A percentile compares a stretch with the other conserved stretches of the same genome.
phyloP scores from a whole-genome alignment of 2,888 invertebrate genomes.

The Agonum fuliginosum region DNA sequence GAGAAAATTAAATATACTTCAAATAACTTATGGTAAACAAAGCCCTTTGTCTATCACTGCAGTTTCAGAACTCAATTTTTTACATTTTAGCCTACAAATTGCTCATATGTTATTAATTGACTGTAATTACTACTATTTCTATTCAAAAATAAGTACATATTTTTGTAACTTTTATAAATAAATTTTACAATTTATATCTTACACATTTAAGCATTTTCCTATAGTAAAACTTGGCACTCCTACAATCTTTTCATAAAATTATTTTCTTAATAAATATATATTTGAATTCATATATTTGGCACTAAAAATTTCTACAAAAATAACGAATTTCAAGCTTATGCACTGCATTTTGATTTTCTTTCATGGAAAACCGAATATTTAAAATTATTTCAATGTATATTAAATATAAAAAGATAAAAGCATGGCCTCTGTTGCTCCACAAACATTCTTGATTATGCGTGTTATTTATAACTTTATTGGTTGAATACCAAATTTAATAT shows the following conservation, averaged over 20 bases:
- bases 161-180: background rate
- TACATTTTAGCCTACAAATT: background rate
- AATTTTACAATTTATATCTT: background rate
- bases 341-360: slow-evolving; percentile 28
- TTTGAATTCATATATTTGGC: slow-evolving; percentile 40
- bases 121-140: slow-evolving; percentile 17
- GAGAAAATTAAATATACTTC: slow-evolving; percentile 2
- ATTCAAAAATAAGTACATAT: slow-evolving; percentile 22
- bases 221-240: slow-evolving; percentile 30
- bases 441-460: slow-evolving; percentile 20
- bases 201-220: background rate
- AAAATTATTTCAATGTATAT: background rate
- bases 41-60: slow-evolving; percentile 16
- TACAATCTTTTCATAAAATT: slow-evolving; percentile 26
- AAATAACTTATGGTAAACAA: background rate
- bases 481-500: slow-evolving; percentile 33
- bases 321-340: slow-evolving; percentile 1
- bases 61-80: slow-evolving; percentile 10
- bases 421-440: background rate
- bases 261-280: slow-evolving; percentile 21
- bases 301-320: slow-evolving; percentile 44
- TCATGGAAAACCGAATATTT: slow-evolving; percentile 1
- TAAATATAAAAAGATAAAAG: slow-evolving; percentile 15
- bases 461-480: slow-evolving; percentile 33
- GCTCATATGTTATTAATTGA: slow-evolving; percentile 4